Conservation (phyloP, 2,113 vertebrate species). For the Bungarus multicinctus region DNA sequence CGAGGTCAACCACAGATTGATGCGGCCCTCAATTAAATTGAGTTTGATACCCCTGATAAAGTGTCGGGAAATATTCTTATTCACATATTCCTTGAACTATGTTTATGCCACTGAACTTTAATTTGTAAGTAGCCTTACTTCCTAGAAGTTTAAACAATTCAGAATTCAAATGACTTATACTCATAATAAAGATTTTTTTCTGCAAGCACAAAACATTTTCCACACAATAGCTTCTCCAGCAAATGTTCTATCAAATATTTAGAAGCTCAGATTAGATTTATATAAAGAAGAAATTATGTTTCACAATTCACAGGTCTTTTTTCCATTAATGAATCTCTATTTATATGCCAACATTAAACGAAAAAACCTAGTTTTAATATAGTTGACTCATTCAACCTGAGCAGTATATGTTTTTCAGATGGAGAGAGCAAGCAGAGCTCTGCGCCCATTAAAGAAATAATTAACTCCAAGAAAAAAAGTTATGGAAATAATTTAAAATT, state of each 20-base stretch:
- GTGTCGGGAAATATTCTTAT: background rate
- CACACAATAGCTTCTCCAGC: background rate
- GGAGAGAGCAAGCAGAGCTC: background rate
- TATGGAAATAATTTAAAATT: background rate
- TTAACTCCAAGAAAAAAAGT: background rate
- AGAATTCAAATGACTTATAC: background rate
- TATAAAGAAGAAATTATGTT: background rate
- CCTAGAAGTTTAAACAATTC: background rate
- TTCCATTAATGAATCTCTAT: slow-evolving; percentile 1
- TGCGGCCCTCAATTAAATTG: no score
- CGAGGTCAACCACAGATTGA: no score
- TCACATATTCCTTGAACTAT: background rate
- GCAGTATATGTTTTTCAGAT: background rate
- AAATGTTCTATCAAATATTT: background rate
- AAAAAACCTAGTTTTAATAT: background rate
- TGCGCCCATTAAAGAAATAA: slow-evolving; percentile 2
- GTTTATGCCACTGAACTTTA: background rate
- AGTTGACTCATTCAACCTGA: background rate
- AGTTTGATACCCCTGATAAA: background rate
- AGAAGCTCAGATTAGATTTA: background rate
- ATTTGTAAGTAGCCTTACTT: background rate
- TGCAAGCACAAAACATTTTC: background rate
- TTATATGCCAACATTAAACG: background rate
- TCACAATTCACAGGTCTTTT: background rate
- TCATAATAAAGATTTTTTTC: background rate